Base-by-base conservation (phyloP, 2,113 vertebrate species). In the Oryzias melastigma region DNA sequence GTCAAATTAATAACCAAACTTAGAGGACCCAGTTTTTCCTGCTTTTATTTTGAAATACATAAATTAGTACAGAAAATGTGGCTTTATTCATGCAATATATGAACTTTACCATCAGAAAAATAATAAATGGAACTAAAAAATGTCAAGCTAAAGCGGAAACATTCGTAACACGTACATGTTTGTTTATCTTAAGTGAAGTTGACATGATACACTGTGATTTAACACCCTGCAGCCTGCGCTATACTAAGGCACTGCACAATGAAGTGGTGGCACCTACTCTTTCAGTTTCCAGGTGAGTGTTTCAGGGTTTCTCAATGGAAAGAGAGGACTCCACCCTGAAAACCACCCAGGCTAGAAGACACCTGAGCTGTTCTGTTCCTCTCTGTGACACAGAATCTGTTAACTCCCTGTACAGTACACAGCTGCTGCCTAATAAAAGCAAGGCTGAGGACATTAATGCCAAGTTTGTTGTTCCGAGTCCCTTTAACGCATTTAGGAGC, bases 251-350 rank as follows among this genome's bases (percentile, higher is more conserved):
- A 49, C 58, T 69, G 71, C 66, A 66, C 67, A 68, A 50, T 56
- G 53, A 14, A 54, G 44, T 41, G 52, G 61, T 68, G 57, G 27
- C 17, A 71, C 49, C 51, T 16, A 41, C 58, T 68, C 54, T 65
- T 69, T 73, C 50, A 57, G 52, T 73, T 81, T 81, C 68, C 71
- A 77, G 74, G 55, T 74, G 69, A 79, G 64, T 68, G 66, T 84
- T 77, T 74, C 48, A 78, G 71, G 58, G 73, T 72, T 78, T 83
- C 80, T 81, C 62, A 77, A 65, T 75, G 64, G 81, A 82, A 75
- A 65, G 40, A 70, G 42, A 69, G 63, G 76, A 85, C 85, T 73
- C 74, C 83, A 62, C 83, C 83, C 78, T 82, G 82, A 81, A 84
- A 77, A 49, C 45, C 67, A 81, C 69, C 67, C 78, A 48, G 4